Evolutionary conservation across 2,888 invertebrate genomes (phyloP), one percentile per base, ranked within the genome.

Genomic region (Drosophila cracens): DNA sequence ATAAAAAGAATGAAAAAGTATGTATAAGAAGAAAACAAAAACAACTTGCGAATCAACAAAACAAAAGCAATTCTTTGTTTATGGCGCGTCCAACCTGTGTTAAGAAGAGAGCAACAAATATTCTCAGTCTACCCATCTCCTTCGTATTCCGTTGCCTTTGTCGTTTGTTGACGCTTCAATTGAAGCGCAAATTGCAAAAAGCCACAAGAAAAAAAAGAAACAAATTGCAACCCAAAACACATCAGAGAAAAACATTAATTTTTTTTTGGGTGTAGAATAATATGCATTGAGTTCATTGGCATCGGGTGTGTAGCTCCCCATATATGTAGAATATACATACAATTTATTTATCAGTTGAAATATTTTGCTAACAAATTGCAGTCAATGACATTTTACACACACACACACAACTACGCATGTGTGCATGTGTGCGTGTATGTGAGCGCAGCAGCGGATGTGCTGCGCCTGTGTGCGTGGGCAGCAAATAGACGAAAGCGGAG

Each of bases 311-410:
- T 54, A 36, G 70, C 68, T 57, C 51, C 59, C 57, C 66, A 83
- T 43, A 16, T 43, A 43, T 57, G 57, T 57, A 43, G 11, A 27
- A 27, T 27, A 40, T 38, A 56, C 83, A 69, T 81, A 89, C 74
- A 89, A 77, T 83, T 83, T 87, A 79, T 87, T 77, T 90, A 83
- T 87, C 87, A 90, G 90, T 89, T 84, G 76, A 78, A 87, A 82
- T 82, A 84, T 82, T 89, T 87, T 81, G 89, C 87, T 91, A 90
- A 80, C 78, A 83, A 89, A 91, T 83, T 91, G 91, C 89, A 91
- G 89, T 91, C 90, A 90, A 87, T 89, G 89, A 91, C 89, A 87
- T 87, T 85, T 67, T 54, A 21, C 46, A 46, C 21, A 46, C 13
- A 8, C 31, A 53, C 33, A 63, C 56, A 62, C 70, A 66, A 57